Evolutionary conservation across 2,797 vertebrate genomes (phyloP).

Genomic region (Chlorospingus flavigularis): DNA sequence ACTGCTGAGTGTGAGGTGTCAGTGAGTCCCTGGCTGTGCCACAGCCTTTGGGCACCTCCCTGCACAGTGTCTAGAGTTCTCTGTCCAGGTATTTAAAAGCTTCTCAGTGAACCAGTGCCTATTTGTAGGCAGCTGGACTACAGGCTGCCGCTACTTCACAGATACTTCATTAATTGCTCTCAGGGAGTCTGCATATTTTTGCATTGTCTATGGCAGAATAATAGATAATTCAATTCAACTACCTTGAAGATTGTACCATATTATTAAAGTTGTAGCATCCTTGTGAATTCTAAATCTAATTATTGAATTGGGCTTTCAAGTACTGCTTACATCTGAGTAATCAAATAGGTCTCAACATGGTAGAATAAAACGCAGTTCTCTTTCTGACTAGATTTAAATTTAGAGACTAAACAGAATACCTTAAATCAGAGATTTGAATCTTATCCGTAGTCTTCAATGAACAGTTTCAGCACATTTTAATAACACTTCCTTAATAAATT

Average conservation of each 20-base stretch:
- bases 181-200: background rate
- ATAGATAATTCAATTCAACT: background rate
- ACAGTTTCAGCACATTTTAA: background rate
- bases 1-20: background rate
- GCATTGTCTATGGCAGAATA: background rate
- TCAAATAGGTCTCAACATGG: background rate
- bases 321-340: background rate
- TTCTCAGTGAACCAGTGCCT: background rate
- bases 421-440: background rate
- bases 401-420: background rate
- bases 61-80: background rate
- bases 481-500: background rate
- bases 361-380: background rate
- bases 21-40: background rate
- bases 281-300: background rate
- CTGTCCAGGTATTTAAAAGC: background rate
- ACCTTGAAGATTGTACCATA: background rate
- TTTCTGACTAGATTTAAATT: background rate
- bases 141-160: background rate
- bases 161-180: background rate
- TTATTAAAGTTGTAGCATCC: background rate
- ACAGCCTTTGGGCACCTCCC: background rate
- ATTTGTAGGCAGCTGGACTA: background rate
- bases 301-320: background rate
- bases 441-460: background rate